phyloP scores from a whole-genome alignment of 2,888 invertebrate genomes.

The Anthophora plumipes region DNA sequence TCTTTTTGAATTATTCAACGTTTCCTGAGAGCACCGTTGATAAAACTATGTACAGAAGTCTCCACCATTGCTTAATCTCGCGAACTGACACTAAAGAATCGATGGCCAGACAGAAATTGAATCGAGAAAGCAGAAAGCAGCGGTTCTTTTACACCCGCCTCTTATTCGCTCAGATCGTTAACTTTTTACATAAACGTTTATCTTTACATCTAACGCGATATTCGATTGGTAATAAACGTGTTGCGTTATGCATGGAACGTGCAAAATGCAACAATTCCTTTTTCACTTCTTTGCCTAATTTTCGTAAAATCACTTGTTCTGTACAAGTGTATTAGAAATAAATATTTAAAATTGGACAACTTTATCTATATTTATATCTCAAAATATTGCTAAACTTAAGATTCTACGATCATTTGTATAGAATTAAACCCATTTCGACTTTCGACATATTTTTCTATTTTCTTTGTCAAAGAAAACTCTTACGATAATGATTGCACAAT shows the following conservation, averaged over 20 bases:
- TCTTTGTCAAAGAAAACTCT: conserved; percentile 3
- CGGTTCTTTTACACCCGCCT: conserved; percentile 5
- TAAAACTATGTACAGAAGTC: conserved; percentile 3
- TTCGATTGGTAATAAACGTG: background rate
- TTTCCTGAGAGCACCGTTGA: too few relatives aligned
- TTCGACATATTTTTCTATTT: background rate
- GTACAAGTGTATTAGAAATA: too few relatives aligned
- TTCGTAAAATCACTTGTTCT: too few relatives aligned
- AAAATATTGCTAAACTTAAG: too few relatives aligned
- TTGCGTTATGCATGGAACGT: background rate
- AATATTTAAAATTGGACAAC: too few relatives aligned
- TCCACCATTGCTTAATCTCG: conserved; percentile 25
- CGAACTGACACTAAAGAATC: conserved; percentile 23
- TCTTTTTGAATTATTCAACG: too few relatives aligned
- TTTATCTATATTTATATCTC: too few relatives aligned
- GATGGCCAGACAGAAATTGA: conserved; percentile 12
- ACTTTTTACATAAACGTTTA: conserved; percentile 1
- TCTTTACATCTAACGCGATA: background rate
- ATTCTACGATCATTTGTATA: conserved; percentile 28
- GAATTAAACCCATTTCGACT: background rate
- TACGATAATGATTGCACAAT: conserved; percentile 5
- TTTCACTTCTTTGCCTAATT: too few relatives aligned
- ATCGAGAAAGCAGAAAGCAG: conserved; percentile 46
- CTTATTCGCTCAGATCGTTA: background rate
- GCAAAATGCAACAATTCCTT: background rate